Conservation (phyloP, 2,113 vertebrate genomes). For the Phalacrocorax carbo region DNA sequence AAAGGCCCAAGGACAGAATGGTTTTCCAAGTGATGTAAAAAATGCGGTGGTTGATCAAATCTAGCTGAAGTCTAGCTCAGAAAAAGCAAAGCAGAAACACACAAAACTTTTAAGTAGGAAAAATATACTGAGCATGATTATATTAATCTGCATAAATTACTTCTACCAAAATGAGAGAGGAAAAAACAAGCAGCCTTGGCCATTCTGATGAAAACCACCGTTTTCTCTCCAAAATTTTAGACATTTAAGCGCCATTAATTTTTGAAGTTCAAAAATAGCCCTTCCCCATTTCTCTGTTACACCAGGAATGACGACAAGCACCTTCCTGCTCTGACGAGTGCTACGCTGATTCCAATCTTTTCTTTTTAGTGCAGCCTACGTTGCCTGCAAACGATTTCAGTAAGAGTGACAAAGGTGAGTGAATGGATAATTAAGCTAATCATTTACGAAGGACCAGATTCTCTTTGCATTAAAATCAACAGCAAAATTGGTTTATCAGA, state of each 20-base stretch:
- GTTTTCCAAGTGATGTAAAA: neutral
- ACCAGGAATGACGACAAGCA: neutral
- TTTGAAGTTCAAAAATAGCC: neutral
- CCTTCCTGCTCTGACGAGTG: neutral
- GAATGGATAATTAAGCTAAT: neutral
- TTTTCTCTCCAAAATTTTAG: neutral
- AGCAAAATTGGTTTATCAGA: neutral
- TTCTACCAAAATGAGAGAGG: neutral
- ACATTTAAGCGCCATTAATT: neutral
- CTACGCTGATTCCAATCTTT: neutral
- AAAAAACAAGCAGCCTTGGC: neutral
- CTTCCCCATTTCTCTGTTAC: neutral
- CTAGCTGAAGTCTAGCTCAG: neutral
- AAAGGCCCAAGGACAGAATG: neutral
- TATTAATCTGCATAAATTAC: neutral
- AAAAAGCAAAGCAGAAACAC: neutral
- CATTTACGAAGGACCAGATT: neutral
- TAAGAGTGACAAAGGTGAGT: neutral
- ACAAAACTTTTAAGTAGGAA: neutral
- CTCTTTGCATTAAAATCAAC: neutral
- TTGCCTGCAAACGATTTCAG: neutral
- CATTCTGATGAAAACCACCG: neutral
- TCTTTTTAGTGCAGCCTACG: neutral
- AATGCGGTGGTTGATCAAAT: neutral
- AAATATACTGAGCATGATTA: neutral